Percentiles rank a stretch among this genome's conserved stretches.
These are phyloP conservation scores for Procavia capensis DNA, from an alignment of 2,113 vertebrate species.

Conservation along the genomic window DNA sequence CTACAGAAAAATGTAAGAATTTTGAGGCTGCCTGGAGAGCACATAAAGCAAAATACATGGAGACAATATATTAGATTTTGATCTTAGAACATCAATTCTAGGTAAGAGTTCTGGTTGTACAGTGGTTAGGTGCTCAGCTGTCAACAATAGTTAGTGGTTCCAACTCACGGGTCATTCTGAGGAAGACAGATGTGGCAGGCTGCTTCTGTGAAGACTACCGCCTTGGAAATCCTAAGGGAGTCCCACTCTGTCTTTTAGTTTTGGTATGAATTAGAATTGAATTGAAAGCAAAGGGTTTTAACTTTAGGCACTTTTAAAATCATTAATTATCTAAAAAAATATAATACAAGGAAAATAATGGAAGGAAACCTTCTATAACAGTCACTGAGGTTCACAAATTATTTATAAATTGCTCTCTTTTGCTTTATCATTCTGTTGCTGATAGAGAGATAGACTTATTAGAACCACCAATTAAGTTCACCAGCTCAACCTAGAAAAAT, in stretches of 20 bases:
- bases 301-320: not conserved
- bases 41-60: not conserved
- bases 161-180: no score
- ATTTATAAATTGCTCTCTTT: not conserved
- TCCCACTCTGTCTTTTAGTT: no score
- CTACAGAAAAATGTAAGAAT: not conserved
- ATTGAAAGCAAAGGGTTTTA: not conserved
- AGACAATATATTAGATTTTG: not conserved
- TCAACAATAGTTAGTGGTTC: no score
- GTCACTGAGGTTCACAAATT: not conserved
- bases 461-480: no score
- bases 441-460: not conserved
- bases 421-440: not conserved
- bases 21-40: not conserved
- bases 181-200: no score
- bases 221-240: no score
- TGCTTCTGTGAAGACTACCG: no score
- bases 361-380: not conserved
- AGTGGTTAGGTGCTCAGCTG: no score
- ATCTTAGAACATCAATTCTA: not conserved
- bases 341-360: not conserved
- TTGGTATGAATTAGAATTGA: no score
- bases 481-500: no score
- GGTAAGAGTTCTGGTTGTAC: no score
- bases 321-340: not conserved